A percentile compares a stretch with the other conserved stretches of the same genome.
phyloP scores from a whole-genome alignment of 1,140 invertebrate species.

The Zaprionus taronus region DNA sequence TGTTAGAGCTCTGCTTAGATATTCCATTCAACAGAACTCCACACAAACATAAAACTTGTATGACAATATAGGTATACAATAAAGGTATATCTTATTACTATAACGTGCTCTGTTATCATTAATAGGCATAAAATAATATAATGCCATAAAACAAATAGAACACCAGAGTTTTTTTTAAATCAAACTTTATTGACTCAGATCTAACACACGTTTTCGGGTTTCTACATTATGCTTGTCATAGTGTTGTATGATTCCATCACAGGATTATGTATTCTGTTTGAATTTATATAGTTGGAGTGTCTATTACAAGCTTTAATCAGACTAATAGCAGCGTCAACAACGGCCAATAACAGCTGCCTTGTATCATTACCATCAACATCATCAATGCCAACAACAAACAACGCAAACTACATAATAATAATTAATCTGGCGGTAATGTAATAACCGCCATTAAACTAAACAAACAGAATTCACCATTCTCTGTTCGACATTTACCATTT shows the following conservation, averaged over 20 bases:
- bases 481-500: constrained; percentile 37
- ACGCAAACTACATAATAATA: constrained; percentile 34
- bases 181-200: neutral
- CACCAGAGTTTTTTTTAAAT: too few species aligned
- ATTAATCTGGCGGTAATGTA: constrained; percentile 73
- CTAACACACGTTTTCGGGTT: neutral
- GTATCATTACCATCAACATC: constrained; percentile 38
- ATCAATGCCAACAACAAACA: constrained; percentile 22
- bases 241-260: neutral
- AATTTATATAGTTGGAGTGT: neutral
- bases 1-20: too few species aligned
- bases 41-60: too few species aligned
- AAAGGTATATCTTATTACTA: too few species aligned
- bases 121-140: too few species aligned
- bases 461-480: constrained; percentile 62
- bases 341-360: constrained; percentile 1
- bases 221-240: neutral
- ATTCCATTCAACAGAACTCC: too few species aligned
- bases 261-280: constrained; percentile 2
- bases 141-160: too few species aligned
- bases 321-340: constrained; percentile 59
- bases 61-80: too few species aligned
- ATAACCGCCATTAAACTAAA: constrained; percentile 78
- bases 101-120: too few species aligned
- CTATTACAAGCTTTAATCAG: constrained; percentile 57